phyloP scores from a whole-genome alignment of 2,888 invertebrate species.

The Bedellia somnulentella region DNA sequence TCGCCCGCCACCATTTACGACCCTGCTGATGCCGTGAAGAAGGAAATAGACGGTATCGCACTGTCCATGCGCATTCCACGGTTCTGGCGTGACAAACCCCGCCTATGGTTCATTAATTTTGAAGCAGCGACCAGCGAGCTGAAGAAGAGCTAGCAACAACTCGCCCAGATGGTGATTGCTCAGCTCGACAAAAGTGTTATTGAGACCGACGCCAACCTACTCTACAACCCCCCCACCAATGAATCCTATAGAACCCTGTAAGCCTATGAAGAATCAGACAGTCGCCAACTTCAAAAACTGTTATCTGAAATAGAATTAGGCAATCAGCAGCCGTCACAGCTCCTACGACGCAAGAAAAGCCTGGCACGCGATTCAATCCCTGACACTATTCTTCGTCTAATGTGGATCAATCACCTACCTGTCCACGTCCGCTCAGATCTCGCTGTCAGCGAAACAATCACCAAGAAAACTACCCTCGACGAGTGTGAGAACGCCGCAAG shows the following conservation, averaged over 20 bases:
- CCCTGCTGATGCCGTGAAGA: too few species aligned
- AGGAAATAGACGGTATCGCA: constrained; percentile 2
- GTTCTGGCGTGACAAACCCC: constrained; percentile 5
- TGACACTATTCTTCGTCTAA: constrained; percentile 2
- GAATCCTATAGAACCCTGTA: too few species aligned
- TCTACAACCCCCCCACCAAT: constrained; percentile 4
- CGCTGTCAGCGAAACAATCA: too few species aligned
- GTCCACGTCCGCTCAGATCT: neutral
- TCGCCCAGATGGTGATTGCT: constrained; percentile 9
- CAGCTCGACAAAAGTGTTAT: constrained; percentile 10
- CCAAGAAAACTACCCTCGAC: neutral
- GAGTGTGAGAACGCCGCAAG: too few species aligned
- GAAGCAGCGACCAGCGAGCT: constrained; percentile 6
- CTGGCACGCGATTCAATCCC: neutral
- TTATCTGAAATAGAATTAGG: neutral
- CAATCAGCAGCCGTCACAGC: neutral
- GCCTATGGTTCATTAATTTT: constrained; percentile 6
- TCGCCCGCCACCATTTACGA: too few species aligned
- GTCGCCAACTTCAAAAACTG: neutral
- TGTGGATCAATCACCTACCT: constrained; percentile 5
- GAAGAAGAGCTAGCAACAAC: constrained; percentile 5
- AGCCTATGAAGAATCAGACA: constrained; percentile 1
- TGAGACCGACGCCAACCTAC: constrained; percentile 10
- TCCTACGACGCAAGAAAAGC: neutral
- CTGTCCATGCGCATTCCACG: constrained; percentile 3